Base-by-base conservation (phyloP, 2,113 vertebrate genomes). In the Ictidomys tridecemlineatus region DNA sequence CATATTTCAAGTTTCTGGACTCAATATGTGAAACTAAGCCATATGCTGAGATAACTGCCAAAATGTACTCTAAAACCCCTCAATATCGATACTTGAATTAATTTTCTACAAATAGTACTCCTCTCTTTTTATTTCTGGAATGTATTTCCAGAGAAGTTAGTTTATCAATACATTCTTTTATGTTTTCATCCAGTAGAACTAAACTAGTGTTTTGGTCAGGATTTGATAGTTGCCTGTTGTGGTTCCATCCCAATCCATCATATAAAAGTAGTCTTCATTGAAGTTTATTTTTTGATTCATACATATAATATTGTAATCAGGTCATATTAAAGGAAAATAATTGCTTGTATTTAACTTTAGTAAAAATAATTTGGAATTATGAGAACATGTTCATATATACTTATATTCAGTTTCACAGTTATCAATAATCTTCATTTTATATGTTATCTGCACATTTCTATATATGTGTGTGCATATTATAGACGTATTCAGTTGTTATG, bases 261-360 rank as follows among this genome's bases (percentile, higher is more conserved):
- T 84, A 14, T 89, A 89, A 70, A 28, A 58, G 13, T 74, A 34
- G 39, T 85, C 61, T 51, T 84, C n/a, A 82, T 79, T 53, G 89
- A 56, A 79, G 53, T 51, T 56, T n/a, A 34, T 89, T 95, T 58
- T 58, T 58, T 73, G 28, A 42, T 48, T 63, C 26, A 20, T 78
- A 72, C 58, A 20, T 89, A 53, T 8, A 87, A 65, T 63, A 45
- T 17, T 94, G 24, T 85, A 77, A 28, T 86, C 28, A 85, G 18
- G 24, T 58, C 34, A 30, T 10, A 32, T 89, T 42, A 67, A 73
- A 88, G 87, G 30, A 96, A 92, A 90, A 34, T 58, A 63, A 39
- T 48, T 45, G 58, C 30, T 65, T 51, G 53, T 32, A 45, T 94
- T 93, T 87, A 70, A 24, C 77, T 90, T 96, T 88, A 90, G 65